A percentile compares a stretch with the other conserved stretches of the same genome.
These are phyloP conservation scores for Odontamblyopus rebecca DNA, from an alignment of 2,797 vertebrate genomes.

Conservation along the genomic window DNA sequence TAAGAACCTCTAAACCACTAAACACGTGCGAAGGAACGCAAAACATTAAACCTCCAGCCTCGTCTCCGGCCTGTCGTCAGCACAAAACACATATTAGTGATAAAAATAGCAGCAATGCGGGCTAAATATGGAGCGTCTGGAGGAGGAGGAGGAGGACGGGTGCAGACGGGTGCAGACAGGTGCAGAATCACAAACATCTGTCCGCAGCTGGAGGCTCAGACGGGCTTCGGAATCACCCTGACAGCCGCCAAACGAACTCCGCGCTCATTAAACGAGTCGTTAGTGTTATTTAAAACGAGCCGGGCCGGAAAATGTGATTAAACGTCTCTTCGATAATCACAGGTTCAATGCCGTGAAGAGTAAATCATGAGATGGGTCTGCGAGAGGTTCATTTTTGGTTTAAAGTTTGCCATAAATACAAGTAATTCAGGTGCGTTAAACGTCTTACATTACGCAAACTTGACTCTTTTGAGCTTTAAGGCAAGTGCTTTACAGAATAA, in stretches of 20 bases:
- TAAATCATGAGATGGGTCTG: neutral
- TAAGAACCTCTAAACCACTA: too few relatives aligned
- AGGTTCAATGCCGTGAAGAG: neutral
- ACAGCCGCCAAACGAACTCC: neutral
- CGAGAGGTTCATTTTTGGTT: neutral
- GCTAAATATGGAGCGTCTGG: conserved; percentile 10
- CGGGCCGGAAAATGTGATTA: neutral
- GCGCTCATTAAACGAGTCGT: neutral
- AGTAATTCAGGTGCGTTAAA: too few relatives aligned
- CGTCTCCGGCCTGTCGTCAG: neutral
- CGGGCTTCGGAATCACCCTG: neutral
- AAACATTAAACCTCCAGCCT: neutral
- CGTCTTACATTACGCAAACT: too few relatives aligned
- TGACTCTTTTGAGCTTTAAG: too few relatives aligned
- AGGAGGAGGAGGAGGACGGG: neutral
- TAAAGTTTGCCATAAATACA: too few relatives aligned
- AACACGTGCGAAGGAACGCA: too few relatives aligned
- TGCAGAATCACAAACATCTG: neutral
- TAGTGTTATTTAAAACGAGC: neutral
- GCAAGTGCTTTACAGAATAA: too few relatives aligned
- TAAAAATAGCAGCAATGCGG: neutral
- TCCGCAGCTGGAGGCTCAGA: conserved; percentile 4
- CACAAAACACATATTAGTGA: neutral
- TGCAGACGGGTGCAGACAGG: neutral
- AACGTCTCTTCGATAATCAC: neutral